Conservation (phyloP, 2,113 vertebrate genomes). For the Chionomys nivalis region DNA sequence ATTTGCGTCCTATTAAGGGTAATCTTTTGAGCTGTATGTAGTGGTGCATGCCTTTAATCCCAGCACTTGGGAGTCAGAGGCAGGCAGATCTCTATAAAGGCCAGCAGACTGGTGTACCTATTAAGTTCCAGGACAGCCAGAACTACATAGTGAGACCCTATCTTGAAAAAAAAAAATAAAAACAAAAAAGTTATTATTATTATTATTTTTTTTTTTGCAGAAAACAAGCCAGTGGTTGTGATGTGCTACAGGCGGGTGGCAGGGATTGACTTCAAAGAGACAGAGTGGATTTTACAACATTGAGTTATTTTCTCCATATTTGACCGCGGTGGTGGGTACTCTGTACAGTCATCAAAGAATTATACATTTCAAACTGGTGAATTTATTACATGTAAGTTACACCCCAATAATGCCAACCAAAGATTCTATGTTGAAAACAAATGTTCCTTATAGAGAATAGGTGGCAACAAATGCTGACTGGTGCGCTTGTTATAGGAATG, state of each 20-base stretch:
- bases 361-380: neutral
- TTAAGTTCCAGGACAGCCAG: neutral
- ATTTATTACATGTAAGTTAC: slow-evolving; percentile 27
- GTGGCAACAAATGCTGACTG: neutral
- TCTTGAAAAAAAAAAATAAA: neutral
- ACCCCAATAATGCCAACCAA: neutral
- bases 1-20: neutral
- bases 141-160: neutral
- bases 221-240: slow-evolving; percentile 22
- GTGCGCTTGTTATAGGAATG: neutral
- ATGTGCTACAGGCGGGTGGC: neutral
- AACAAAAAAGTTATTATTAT: neutral
- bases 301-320: neutral
- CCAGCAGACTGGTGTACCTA: neutral
- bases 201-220: neutral
- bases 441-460: slow-evolving; percentile 16
- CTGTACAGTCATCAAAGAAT: neutral
- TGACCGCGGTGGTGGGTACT: neutral
- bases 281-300: neutral
- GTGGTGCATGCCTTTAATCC: neutral
- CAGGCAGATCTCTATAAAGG: neutral
- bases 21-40: neutral
- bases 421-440: neutral
- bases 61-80: neutral
- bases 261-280: neutral